phyloP scores from a whole-genome alignment of 2,113 vertebrate genomes.

The Equus przewalskii region DNA sequence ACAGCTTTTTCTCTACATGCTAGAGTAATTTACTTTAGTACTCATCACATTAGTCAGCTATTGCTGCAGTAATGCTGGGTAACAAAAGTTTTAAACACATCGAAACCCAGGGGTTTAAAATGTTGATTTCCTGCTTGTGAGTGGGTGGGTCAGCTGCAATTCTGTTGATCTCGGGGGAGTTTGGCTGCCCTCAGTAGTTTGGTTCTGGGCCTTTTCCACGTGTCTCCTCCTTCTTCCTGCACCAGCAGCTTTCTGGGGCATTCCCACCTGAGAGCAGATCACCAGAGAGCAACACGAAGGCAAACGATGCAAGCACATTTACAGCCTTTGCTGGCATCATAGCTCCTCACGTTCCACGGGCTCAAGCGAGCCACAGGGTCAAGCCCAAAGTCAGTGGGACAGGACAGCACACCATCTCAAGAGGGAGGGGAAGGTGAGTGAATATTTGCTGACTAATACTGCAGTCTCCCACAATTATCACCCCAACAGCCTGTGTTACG shows the following conservation, averaged over 20 bases:
- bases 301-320: not conserved
- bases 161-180: not conserved
- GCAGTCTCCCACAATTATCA: not conserved
- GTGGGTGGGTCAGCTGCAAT: not conserved
- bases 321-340: not conserved
- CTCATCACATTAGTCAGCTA: conserved; percentile 28
- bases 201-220: not conserved
- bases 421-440: not conserved
- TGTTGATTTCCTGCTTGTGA: not conserved
- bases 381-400: conserved; percentile 22
- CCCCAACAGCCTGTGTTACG: not conserved
- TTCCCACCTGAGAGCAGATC: not conserved
- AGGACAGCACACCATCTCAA: not conserved
- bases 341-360: not conserved
- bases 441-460: not conserved
- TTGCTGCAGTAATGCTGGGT: not conserved
- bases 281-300: not conserved
- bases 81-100: conserved; percentile 54
- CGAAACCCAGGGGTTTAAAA: not conserved
- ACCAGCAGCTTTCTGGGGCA: not conserved
- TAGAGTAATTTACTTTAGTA: conserved; percentile 3
- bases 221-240: not conserved
- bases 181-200: not conserved
- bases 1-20: not conserved
- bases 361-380: not conserved